Base-by-base conservation (phyloP, 2,113 vertebrate genomes). In the Gallinago undulata region DNA sequence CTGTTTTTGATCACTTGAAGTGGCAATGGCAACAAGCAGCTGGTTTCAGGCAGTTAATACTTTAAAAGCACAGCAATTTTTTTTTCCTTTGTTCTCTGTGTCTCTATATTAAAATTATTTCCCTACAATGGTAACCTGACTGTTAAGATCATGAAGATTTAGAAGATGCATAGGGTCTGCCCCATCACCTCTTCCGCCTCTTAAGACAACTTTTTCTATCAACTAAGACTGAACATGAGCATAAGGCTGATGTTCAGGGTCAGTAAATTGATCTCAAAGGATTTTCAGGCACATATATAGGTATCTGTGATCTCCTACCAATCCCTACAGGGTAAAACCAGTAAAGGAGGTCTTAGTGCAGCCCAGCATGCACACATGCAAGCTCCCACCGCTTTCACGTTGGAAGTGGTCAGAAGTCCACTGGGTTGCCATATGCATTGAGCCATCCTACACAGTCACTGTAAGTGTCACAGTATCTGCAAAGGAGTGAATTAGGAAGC, bases 1-100 rank as follows among this genome's bases (percentile, higher is more conserved):
- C 3, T 0, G 0, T 1, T 87, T 90, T 53, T 73, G 27, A 67
- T 45, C 2, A 10, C 56, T 47, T 69, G 13, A 89, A 84, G 25
- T 9, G 5, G 30, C 37, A 89, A n/a, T 24, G 4, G 31, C 41
- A 91, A n/a, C 11, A 73, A 93, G 25, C 47, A 72, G 23, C n/a
- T 94, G 17, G 10, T 87, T 91, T 87, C 69, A 84, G 27, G 57
- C 24, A 60, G 35, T 67, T 81, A 83, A 59, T 27, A 37, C 8
- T 23, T 84, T 8, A 78, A 85, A 75, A 81, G 8, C 22, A 89
- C 23, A 59, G 16, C 13, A 23, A 28, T 30, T 55, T 43, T 55
- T 55, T 35, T 17, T 19, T 12, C 39, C 37, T 10, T 62, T 85
- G 22, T 47, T 84, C 19, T 57, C 51, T 2, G 0, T 31, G 7